Evolutionary conservation across 2,797 vertebrate genomes (phyloP), one percentile per base, ranked within the genome.

Genomic region (Kryptopterus vitreolus): DNA sequence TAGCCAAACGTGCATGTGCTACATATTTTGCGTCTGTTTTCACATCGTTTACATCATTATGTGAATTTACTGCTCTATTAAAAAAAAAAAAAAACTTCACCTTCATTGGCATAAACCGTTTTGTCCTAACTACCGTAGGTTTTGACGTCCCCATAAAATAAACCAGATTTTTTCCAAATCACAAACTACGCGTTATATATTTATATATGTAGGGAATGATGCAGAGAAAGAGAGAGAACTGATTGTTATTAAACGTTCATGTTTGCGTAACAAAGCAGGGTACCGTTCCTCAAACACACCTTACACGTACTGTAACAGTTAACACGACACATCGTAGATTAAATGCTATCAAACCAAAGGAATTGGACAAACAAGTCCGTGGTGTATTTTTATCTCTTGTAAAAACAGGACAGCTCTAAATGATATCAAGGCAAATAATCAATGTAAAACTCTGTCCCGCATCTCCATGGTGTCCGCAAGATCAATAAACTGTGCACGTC

Each of bases 401-500:
- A 59, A 58, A 26, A 59, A 61, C 43, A 76, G 58, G 24, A 62
- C 26, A 33, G 33, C 59, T n/a, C 72, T 75, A 43, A 61, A 75
- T 75, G 26, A 75, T 61, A 75, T 75, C 72, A 75, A 61, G 4
- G 3, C 10, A 59, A 61, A 59, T 59, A 61, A 75, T 75, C 72
- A 75, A 20, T 61, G 35, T 15, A 26, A 61, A 61, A 61, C 55
- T 61, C 57, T 75, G 72, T 22, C 72, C 55, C 35, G 59, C 12
- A 33, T 59, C 57, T 35, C 57, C 72, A 75, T 75, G 72, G 38
- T 75, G 72, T 59, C 35, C 46, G 72, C 43, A 75, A 75, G 38
- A 75, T 75, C 55, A 75, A 75, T 61, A 61, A 59, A 61, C 72
- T 11, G 55, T 59, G 29, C 72, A 75, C 72, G 35, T 75, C 26